Conservation (phyloP, 1,140 invertebrate species). For the Drosophila pruinosa region DNA sequence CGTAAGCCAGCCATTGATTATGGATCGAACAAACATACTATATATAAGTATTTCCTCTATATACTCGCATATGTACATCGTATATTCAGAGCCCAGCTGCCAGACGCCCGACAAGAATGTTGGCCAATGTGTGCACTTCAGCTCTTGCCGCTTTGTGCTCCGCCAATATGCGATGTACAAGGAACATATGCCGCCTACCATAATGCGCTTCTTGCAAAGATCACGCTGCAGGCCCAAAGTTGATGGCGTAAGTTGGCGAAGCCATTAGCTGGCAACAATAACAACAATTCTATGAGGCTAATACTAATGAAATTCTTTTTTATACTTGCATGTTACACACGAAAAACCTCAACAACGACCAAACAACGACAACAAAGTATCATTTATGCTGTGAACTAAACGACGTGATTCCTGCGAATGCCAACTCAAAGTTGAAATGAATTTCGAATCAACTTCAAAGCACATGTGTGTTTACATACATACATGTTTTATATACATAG, state of each 20-base stretch:
- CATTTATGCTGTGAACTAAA: slow-evolving; percentile 72
- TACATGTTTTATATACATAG: slow-evolving; percentile 9
- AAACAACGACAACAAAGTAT: slow-evolving; percentile 62
- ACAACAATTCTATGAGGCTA: slow-evolving; percentile 44
- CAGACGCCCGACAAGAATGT: slow-evolving; percentile 65
- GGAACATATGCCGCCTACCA: slow-evolving; percentile 67
- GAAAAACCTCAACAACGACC: slow-evolving; percentile 36
- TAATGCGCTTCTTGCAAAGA: slow-evolving; percentile 72
- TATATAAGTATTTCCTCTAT: neutral
- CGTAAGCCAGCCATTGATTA: slow-evolving; percentile 66
- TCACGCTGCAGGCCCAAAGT: slow-evolving; percentile 67
- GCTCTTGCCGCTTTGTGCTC: slow-evolving; percentile 62
- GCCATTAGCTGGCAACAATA: slow-evolving; percentile 52
- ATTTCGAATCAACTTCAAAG: slow-evolving; percentile 59
- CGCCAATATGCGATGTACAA: slow-evolving; percentile 72
- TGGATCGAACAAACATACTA: slow-evolving; percentile 26
- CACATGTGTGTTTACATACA: slow-evolving; percentile 46
- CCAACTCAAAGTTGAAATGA: slow-evolving; percentile 71
- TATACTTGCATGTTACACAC: slow-evolving; percentile 8
- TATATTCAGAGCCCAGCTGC: slow-evolving; percentile 54
- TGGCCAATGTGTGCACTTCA: slow-evolving; percentile 70
- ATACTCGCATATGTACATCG: neutral
- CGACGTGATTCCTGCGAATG: slow-evolving; percentile 74
- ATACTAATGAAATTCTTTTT: slow-evolving; percentile 66
- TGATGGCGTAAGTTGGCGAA: slow-evolving; percentile 63